A percentile compares a stretch with the other conserved stretches of the same genome.
phyloP scores from a whole-genome alignment of 2,113 vertebrate genomes.

The Saimiri boliviensis region DNA sequence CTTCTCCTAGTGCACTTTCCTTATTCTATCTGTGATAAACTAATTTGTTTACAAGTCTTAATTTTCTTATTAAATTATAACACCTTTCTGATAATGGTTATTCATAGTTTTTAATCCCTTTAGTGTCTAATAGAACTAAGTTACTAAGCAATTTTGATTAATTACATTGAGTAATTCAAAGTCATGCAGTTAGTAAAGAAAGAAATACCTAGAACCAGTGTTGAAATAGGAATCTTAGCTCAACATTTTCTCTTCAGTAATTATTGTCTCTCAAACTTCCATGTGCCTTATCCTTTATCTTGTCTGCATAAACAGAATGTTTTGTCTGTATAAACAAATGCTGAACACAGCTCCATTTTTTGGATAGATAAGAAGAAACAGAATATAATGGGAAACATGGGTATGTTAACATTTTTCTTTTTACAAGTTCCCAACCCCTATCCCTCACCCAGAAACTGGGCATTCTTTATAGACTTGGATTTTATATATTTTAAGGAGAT shows the following conservation, averaged over 20 bases:
- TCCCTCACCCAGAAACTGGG: background rate
- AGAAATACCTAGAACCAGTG: background rate
- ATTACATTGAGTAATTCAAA: background rate
- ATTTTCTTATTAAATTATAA: background rate
- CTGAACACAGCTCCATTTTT: background rate
- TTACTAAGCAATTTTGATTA: background rate
- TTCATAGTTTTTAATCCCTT: background rate
- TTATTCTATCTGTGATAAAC: background rate
- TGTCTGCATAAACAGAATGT: background rate
- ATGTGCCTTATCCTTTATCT: background rate
- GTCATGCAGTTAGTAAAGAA: background rate
- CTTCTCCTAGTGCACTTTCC: background rate
- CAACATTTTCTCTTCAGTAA: background rate
- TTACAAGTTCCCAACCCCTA: background rate
- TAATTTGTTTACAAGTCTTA: background rate
- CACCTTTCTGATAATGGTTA: background rate
- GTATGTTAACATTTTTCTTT: background rate
- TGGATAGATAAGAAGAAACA: background rate
- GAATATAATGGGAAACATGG: background rate
- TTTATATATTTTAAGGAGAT: slow-evolving; percentile 30
- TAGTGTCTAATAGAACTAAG: background rate
- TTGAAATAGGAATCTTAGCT: background rate
- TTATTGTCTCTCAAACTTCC: background rate
- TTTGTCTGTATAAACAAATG: background rate
- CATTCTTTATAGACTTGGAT: background rate